Evolutionary conservation across 2,797 vertebrate genomes (phyloP).

Genomic region (Betta splendens): DNA sequence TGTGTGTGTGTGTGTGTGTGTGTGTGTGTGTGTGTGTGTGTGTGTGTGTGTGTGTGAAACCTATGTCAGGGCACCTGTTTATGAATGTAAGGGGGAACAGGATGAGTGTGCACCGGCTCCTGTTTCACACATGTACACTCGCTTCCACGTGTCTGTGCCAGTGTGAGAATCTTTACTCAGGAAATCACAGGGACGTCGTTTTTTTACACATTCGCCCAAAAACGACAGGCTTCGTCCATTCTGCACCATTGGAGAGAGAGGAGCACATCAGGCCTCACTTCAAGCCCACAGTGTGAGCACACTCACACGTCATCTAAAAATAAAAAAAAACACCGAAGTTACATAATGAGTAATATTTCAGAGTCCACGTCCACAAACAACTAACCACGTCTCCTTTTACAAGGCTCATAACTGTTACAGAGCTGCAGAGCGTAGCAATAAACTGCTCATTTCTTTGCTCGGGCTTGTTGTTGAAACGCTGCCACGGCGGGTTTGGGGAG

Average conservation of each 20-base stretch:
- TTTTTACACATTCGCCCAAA: constrained; percentile 34
- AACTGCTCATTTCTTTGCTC: constrained; percentile 39
- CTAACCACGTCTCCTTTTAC: constrained; percentile 28
- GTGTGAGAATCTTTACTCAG: constrained; percentile 37
- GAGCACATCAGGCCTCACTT: constrained; percentile 42
- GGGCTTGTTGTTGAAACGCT: constrained; percentile 43
- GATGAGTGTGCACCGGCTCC: constrained; percentile 28
- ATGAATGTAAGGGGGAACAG: constrained; percentile 15
- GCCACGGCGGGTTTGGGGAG: constrained; percentile 29
- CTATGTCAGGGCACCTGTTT: constrained; percentile 52
- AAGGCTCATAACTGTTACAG: constrained; percentile 12
- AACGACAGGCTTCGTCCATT: constrained; percentile 51
- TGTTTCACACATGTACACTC: constrained; percentile 7
- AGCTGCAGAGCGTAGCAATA: constrained; percentile 26
- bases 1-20: constrained; percentile 66
- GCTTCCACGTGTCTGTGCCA: constrained; percentile 16
- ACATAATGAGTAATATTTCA: constrained; percentile 65
- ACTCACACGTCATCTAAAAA: constrained; percentile 28
- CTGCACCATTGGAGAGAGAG: constrained; percentile 36
- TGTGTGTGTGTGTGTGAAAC: constrained; percentile 62
- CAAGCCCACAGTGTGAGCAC: constrained; percentile 22
- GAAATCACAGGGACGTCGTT: constrained; percentile 41
- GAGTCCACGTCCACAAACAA: constrained; percentile 46
- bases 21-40: constrained; percentile 70
- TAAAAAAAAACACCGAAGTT: constrained; percentile 62